Evolutionary conservation across 2,888 invertebrate genomes (phyloP).

Genomic region (Cremastinae sp.): DNA sequence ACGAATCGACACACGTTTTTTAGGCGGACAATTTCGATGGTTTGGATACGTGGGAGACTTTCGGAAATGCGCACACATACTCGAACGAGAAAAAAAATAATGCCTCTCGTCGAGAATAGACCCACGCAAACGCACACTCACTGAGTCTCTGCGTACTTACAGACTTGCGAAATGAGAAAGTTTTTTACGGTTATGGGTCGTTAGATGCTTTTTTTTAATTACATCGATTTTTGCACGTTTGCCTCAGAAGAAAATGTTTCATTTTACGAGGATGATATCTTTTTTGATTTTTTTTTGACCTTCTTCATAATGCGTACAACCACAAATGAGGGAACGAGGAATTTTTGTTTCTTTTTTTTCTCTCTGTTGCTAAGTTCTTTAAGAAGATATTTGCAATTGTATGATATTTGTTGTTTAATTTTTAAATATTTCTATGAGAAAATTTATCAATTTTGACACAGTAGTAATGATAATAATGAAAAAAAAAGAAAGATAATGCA

Average conservation of each 20-base stretch:
- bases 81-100: constrained; percentile 28
- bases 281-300: neutral
- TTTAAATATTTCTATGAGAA: too few relatives aligned
- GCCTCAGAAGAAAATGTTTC: neutral
- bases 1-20: constrained; percentile 30
- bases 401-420: too few relatives aligned
- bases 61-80: constrained; percentile 14
- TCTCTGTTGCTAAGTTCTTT: neutral
- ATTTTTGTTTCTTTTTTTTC: constrained; percentile 2
- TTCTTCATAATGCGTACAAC: too few relatives aligned
- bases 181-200: constrained; percentile 50
- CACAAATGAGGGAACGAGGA: neutral
- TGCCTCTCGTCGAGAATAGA: constrained; percentile 31
- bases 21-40: constrained; percentile 33
- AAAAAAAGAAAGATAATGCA: neutral
- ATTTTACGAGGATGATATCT: neutral
- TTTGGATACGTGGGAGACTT: constrained; percentile 17
- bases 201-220: constrained; percentile 40
- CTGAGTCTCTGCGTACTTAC: constrained; percentile 56
- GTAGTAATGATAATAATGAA: too few relatives aligned
- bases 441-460: too few relatives aligned
- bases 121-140: constrained; percentile 33
- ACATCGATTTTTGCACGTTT: constrained; percentile 10
- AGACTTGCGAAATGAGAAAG: constrained; percentile 57
- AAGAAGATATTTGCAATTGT: too few relatives aligned